A percentile compares a stretch with the other conserved stretches of the same genome.
These are phyloP conservation scores for Campylomormyrus tamandua DNA, from an alignment of 2,113 vertebrate species.

Conservation along the genomic window DNA sequence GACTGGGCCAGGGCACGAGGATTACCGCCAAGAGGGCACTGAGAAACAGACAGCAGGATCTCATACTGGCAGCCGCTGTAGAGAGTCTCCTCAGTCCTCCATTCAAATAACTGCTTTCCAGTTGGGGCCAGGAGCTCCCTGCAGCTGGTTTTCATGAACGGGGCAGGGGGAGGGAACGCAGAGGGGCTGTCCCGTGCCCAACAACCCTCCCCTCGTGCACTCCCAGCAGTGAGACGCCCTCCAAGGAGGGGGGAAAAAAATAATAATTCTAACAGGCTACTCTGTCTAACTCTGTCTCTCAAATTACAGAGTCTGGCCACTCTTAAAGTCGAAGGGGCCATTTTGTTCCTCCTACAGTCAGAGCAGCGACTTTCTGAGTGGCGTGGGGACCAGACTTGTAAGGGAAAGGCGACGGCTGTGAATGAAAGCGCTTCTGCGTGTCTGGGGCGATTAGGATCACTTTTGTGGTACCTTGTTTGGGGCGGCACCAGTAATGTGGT, in stretches of 20 bases:
- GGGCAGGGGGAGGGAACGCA: constrained; percentile 41
- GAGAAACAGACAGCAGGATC: constrained; percentile 32
- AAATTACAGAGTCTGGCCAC: constrained; percentile 26
- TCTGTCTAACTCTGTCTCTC: constrained; percentile 28
- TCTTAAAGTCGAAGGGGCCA: constrained; percentile 20
- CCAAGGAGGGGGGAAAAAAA: background rate
- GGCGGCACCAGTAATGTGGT: background rate
- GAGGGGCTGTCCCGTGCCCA: constrained; percentile 14
- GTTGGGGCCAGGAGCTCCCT: constrained; percentile 44
- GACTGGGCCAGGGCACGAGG: constrained; percentile 36
- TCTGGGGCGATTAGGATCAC: constrained; percentile 20
- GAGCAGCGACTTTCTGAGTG: constrained; percentile 40
- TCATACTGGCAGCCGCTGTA: constrained; percentile 45
- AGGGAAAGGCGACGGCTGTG: constrained; percentile 47
- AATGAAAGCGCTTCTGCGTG: constrained; percentile 45
- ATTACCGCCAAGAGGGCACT: constrained; percentile 47
- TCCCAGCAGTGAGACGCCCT: constrained; percentile 15
- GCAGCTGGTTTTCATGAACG: constrained; percentile 48
- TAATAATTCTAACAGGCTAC: constrained; percentile 14
- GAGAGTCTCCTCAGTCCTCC: constrained; percentile 46
- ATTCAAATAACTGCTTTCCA: constrained; percentile 59
- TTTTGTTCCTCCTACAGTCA: constrained; percentile 27
- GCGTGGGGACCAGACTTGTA: constrained; percentile 26
- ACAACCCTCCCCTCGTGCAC: constrained; percentile 28
- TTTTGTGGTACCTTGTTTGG: too few relatives aligned